Conservation (phyloP, 2,888 invertebrate species). For the Ochropleura leucogaster region DNA sequence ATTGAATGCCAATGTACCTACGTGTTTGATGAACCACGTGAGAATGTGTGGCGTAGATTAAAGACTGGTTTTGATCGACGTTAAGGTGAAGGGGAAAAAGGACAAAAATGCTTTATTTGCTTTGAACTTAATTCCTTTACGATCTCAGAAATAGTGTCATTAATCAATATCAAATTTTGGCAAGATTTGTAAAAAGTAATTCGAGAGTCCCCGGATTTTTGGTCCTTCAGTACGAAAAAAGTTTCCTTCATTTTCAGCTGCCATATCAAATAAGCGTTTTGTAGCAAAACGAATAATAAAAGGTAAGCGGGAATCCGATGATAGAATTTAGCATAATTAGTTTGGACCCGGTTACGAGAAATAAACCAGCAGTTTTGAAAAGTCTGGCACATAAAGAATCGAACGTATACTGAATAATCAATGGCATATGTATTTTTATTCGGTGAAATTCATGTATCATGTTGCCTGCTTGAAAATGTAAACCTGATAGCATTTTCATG, state of each 20-base stretch:
- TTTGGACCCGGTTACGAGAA: conserved; percentile 16
- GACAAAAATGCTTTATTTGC: conserved; percentile 10
- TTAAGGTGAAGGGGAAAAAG: not conserved
- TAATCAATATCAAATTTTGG: not conserved
- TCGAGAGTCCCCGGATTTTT: not conserved
- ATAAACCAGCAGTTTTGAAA: conserved; percentile 9
- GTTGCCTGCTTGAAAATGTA: not conserved
- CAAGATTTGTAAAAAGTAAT: not conserved
- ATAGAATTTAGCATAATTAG: conserved; percentile 47
- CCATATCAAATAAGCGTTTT: conserved; percentile 67
- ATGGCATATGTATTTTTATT: conserved; percentile 1
- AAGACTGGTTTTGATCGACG: conserved; percentile 30
- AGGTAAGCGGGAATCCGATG: conserved; percentile 52
- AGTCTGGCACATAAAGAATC: not conserved
- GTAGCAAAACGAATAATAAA: conserved; percentile 68
- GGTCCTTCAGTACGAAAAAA: not conserved
- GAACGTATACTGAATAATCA: not conserved
- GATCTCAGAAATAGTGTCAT: not conserved
- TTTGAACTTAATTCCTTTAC: not conserved
- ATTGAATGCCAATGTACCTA: conserved; percentile 48
- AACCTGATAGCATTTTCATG: not conserved
- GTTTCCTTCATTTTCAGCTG: conserved; percentile 30
- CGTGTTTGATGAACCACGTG: conserved; percentile 39
- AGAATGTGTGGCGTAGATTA: conserved; percentile 43
- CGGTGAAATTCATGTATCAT: not conserved